phyloP scores from a whole-genome alignment of 2,888 invertebrate species.

The Frankliniella fusca region DNA sequence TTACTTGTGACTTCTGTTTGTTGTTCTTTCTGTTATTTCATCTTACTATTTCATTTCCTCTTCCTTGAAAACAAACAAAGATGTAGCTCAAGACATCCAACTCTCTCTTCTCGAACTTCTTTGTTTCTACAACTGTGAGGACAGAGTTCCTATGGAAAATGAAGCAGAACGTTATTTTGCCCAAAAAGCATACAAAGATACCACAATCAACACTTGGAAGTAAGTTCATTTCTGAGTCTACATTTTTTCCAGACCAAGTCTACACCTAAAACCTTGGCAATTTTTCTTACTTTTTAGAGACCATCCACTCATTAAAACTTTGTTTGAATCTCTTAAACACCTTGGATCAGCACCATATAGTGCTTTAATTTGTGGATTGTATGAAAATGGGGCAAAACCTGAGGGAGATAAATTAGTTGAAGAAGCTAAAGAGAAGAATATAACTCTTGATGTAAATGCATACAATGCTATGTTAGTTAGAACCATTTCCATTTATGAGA shows the following conservation, averaged over 20 bases:
- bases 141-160: not conserved
- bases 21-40: not conserved
- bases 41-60: not conserved
- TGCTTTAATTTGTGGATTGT: slow-evolving; percentile 1
- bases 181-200: not conserved
- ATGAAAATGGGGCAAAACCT: not conserved
- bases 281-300: not conserved
- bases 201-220: not conserved
- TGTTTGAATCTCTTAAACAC: not conserved
- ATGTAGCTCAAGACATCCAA: not conserved
- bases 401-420: not conserved
- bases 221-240: not conserved
- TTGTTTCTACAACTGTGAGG: slow-evolving; percentile 15
- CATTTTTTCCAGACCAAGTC: not conserved
- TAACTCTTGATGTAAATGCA: not conserved
- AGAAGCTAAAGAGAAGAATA: slow-evolving; percentile 10
- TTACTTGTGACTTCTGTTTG: not conserved
- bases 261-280: not conserved
- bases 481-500: not conserved
- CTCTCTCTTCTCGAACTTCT: not conserved
- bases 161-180: not conserved
- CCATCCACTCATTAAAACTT: not conserved
- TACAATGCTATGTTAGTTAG: not conserved
- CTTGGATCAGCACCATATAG: not conserved
- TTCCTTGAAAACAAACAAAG: not conserved